Percentiles rank a stretch among this genome's conserved stretches.
Conservation (phyloP, 2,113 vertebrate species). For the Gracilinanus agilis region DNA sequence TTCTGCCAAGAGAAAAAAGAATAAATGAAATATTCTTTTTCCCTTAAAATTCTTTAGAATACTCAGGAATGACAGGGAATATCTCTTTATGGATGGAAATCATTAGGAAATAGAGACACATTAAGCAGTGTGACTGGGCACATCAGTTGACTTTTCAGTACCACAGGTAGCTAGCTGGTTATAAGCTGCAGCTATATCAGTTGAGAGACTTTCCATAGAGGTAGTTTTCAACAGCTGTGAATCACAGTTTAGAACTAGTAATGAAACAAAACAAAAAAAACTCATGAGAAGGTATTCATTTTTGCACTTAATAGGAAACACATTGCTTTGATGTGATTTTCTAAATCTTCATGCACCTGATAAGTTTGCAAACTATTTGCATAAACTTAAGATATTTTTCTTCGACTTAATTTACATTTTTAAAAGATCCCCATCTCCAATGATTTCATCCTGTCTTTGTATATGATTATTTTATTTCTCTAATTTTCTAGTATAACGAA, state of each 20-base stretch:
- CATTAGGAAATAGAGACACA: neutral
- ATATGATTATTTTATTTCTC: neutral
- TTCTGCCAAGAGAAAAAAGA: conserved; percentile 17
- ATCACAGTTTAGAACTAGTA: neutral
- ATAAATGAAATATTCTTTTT: neutral
- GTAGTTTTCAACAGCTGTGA: neutral
- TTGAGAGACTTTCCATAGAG: neutral
- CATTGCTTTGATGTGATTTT: neutral
- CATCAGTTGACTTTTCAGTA: neutral
- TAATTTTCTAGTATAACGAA: neutral
- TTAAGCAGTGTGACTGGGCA: neutral
- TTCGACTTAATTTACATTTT: conserved; percentile 6
- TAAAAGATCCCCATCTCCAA: neutral
- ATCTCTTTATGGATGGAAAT: neutral
- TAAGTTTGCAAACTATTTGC: neutral
- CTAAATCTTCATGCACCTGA: neutral
- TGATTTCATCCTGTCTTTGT: neutral
- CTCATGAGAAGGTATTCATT: neutral
- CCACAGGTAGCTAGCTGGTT: neutral
- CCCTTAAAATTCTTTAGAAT: conserved; percentile 6
- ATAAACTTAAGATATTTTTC: neutral
- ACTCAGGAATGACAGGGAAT: neutral
- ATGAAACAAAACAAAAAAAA: neutral
- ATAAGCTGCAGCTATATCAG: neutral
- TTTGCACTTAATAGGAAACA: neutral